Conservation (phyloP, 2,113 vertebrate species). For the Lophotis ruficrista region DNA sequence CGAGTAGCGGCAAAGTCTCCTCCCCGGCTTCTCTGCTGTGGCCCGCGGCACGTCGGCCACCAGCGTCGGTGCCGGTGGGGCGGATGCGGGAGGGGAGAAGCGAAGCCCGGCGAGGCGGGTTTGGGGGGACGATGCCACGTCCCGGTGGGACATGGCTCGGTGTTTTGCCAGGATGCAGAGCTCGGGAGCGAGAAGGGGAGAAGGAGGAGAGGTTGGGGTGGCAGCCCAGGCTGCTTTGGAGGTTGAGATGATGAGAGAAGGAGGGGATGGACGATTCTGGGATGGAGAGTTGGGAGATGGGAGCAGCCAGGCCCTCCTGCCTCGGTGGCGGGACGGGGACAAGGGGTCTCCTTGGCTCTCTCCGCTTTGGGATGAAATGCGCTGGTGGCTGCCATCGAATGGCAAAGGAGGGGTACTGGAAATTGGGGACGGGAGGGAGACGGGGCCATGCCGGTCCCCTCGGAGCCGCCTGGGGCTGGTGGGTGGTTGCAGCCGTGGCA, state of each 20-base stretch:
- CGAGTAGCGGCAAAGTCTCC: rapidly evolving
- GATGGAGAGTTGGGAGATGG: background rate
- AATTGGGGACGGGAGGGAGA: background rate
- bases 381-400: background rate
- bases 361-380: background rate
- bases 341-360: rapidly evolving
- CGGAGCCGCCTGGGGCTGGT: background rate
- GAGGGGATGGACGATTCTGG: background rate
- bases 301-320: background rate
- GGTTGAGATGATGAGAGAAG: background rate
- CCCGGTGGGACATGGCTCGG: rapidly evolving
- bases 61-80: rapidly evolving
- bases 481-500: rapidly evolving
- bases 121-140: rapidly evolving
- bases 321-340: rapidly evolving
- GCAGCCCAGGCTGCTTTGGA: background rate
- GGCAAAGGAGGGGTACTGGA: background rate
- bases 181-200: background rate
- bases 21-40: background rate
- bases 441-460: rapidly evolving
- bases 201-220: background rate
- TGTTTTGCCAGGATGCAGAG: background rate
- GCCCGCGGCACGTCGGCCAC: background rate
- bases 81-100: background rate
- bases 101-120: rapidly evolving